Evolutionary conservation across 2,797 vertebrate genomes (phyloP).

Genomic region (Hydrophis major): DNA sequence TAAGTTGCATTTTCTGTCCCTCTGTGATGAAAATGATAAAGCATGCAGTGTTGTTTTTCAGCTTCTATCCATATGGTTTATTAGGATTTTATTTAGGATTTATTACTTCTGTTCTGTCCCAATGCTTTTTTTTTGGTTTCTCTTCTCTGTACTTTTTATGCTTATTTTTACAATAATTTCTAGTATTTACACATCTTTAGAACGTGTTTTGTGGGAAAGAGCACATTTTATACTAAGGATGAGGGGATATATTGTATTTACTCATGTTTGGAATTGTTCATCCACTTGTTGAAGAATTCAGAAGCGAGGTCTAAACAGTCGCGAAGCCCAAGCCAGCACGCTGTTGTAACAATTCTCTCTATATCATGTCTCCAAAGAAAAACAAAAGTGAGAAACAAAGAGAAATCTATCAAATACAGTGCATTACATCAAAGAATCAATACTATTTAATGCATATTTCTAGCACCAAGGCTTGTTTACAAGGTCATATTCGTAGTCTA

Average conservation of each 20-base stretch:
- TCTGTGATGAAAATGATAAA: background rate
- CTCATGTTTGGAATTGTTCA: conserved; percentile 61
- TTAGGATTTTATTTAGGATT: background rate
- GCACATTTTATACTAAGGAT: background rate
- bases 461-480: background rate
- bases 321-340: conserved; percentile 70
- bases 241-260: conserved; percentile 53
- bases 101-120: background rate
- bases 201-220: background rate
- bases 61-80: background rate
- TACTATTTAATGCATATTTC: background rate
- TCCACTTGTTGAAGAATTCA: conserved; percentile 72
- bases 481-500: background rate
- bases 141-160: background rate
- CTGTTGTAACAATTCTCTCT: conserved; percentile 60
- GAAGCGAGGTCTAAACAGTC: conserved; percentile 73
- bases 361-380: conserved; percentile 66
- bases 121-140: background rate
- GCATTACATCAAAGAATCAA: background rate
- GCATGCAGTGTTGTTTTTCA: background rate
- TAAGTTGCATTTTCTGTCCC: background rate
- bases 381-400: background rate
- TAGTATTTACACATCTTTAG: background rate
- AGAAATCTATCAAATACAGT: conserved; percentile 15
- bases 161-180: background rate